Conservation (phyloP, 1,140 invertebrate species). For the Eupristina koningsbergeri region DNA sequence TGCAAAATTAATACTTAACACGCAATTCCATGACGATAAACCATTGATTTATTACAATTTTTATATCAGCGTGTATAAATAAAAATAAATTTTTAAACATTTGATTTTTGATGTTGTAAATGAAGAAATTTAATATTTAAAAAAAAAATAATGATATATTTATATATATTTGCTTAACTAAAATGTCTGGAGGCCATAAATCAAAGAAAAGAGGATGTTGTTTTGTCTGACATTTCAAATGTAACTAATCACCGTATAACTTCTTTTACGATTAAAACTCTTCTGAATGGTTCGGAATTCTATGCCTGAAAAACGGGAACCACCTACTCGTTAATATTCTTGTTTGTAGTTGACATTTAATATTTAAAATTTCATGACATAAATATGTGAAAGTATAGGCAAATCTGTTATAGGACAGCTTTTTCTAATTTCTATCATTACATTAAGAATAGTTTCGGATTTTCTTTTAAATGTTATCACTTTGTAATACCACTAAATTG, state of each 20-base stretch:
- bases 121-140: background rate
- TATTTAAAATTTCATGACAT: background rate
- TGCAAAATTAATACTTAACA: background rate
- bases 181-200: background rate
- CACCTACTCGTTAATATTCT: slow-evolving; percentile 24
- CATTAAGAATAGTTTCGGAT: background rate
- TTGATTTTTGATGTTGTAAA: too few species aligned
- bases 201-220: slow-evolving; percentile 7
- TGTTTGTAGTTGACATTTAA: slow-evolving; percentile 3
- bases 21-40: background rate
- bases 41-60: too few species aligned
- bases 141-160: background rate
- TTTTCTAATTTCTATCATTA: background rate
- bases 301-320: background rate
- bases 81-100: background rate
- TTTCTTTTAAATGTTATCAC: background rate
- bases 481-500: background rate
- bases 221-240: background rate
- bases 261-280: slow-evolving; percentile 21
- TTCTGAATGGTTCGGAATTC: background rate
- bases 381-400: background rate
- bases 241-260: background rate
- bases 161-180: background rate
- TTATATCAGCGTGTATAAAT: too few species aligned
- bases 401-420: background rate